Base-by-base conservation (phyloP, 2,113 vertebrate species). In the Rhodinocichla rosea region DNA sequence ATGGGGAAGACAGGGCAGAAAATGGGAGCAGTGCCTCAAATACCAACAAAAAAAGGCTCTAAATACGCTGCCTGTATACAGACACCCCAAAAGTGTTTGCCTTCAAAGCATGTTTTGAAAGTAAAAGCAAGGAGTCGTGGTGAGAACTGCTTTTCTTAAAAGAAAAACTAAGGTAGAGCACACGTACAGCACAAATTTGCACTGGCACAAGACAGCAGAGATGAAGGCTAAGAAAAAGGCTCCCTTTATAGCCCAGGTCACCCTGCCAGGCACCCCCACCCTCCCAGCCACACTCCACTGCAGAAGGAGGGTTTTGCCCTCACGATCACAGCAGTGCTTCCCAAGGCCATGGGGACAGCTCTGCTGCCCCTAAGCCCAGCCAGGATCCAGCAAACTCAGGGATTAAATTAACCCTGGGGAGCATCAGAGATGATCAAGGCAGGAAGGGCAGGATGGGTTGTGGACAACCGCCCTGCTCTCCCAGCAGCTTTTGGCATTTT, bases 261-360 rank as follows among this genome's bases (percentile, higher is more conserved):
- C 67, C 47, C 87, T 89, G 80, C 32, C 89, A 89, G 80, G 83
- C 83, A 92, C 76, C 89, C 85, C 89, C 83, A 53, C 49, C 59
- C 85, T 85, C 15, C 35, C 68, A 27, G 94, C 91, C 89, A 92
- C 93, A 65, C 76, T 92, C 73, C 33, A 12, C 87, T 96, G 86
- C 89, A 82, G 91, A 59, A 77, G 13, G 4, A 92, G 55, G 90
- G 60, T 70, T 96, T 64, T 52, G 1, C 86, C 69, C 83, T 93
- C 35, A 15, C 59, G 86, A 88, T 28, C 65, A 18, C 6, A 7
- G 62, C 93, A 92, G 76, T 6, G 2, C 84, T 49, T 82, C 90
- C 85, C 81, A 42, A 75, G 82, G 78, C 73, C 5, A 49, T 0
- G 0, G 57, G 56, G 81, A 68, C 4, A 17, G 74, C 60, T 45